These are phyloP conservation scores for Aegithalos caudatus DNA, from an alignment of 2,113 vertebrate species.

Conservation along the genomic window DNA sequence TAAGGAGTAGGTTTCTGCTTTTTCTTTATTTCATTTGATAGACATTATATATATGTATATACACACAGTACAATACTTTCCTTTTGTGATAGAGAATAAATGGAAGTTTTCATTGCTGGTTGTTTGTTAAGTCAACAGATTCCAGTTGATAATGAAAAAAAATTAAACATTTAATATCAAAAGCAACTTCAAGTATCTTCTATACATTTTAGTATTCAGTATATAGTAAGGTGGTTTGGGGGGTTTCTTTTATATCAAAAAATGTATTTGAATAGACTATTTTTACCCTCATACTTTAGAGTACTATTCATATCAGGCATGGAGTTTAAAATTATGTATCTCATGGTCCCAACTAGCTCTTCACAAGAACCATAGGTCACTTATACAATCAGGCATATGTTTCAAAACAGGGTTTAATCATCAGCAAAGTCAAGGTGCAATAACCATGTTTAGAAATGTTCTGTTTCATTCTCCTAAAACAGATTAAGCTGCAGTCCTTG, in stretches of 20 bases:
- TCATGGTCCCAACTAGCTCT: background rate
- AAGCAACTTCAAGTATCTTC: slow-evolving; percentile 37
- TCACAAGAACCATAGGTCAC: slow-evolving; percentile 40
- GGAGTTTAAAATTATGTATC: background rate
- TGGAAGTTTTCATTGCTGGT: slow-evolving; percentile 17
- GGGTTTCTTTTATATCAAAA: slow-evolving; percentile 39
- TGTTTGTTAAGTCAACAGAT: slow-evolving; percentile 18
- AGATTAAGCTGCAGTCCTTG: slow-evolving; percentile 1
- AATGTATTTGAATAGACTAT: slow-evolving; percentile 45
- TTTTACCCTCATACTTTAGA: slow-evolving; percentile 30
- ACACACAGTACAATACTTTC: slow-evolving; percentile 57
- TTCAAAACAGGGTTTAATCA: slow-evolving; percentile 42
- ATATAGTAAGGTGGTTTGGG: slow-evolving; percentile 36
- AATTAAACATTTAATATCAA: slow-evolving; percentile 47
- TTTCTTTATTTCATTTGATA: slow-evolving; percentile 58
- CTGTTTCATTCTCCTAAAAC: background rate
- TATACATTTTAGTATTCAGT: slow-evolving; percentile 16
- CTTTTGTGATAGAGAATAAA: slow-evolving; percentile 52
- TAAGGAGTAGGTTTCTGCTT: slow-evolving; percentile 8
- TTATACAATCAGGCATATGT: slow-evolving; percentile 16
- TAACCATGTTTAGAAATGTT: slow-evolving; percentile 16
- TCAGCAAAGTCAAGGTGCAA: slow-evolving; percentile 20
- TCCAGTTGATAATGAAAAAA: slow-evolving; percentile 57
- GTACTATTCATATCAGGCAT: slow-evolving; percentile 37
- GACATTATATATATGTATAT: slow-evolving; percentile 55